phyloP scores from a whole-genome alignment of 1,140 invertebrate genomes.

The Oscheius sp. region DNA sequence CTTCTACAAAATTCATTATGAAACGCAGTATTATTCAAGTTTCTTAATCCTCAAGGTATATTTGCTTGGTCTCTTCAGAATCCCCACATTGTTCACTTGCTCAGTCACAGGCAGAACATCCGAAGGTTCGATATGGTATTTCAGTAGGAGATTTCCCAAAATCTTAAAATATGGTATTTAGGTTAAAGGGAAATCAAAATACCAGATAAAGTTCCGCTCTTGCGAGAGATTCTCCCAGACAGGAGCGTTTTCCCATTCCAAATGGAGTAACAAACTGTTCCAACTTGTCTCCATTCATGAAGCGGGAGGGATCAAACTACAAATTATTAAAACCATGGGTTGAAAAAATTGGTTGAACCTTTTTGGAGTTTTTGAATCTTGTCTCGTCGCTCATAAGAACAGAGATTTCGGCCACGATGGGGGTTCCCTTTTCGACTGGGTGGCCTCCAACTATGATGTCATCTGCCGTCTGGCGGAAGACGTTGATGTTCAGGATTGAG shows the following conservation, averaged over 20 bases:
- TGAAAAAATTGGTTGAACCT: background rate
- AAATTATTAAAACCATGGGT: background rate
- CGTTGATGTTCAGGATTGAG: constrained; percentile 52
- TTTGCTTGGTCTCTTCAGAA: too few species aligned
- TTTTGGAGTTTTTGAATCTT: constrained; percentile 6
- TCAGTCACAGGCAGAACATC: too few species aligned
- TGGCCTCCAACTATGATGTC: constrained; percentile 39
- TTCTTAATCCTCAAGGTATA: too few species aligned
- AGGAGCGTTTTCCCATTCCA: constrained; percentile 35
- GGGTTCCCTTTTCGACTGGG: constrained; percentile 29
- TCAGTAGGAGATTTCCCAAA: too few species aligned
- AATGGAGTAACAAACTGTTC: constrained; percentile 35
- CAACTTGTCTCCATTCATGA: background rate
- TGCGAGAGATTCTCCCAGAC: constrained; percentile 31
- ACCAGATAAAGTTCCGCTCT: constrained; percentile 30
- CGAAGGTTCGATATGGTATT: too few species aligned
- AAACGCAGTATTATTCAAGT: too few species aligned
- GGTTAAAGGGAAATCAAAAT: too few species aligned
- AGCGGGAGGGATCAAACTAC: constrained; percentile 26
- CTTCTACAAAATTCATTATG: too few species aligned
- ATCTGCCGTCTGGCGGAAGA: constrained; percentile 49
- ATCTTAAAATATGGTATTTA: too few species aligned
- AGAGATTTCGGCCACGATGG: constrained; percentile 21
- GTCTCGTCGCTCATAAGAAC: constrained; percentile 27
- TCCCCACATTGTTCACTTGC: too few species aligned